Conservation (phyloP, 2,888 invertebrate genomes). For the Cetonia aurata region DNA sequence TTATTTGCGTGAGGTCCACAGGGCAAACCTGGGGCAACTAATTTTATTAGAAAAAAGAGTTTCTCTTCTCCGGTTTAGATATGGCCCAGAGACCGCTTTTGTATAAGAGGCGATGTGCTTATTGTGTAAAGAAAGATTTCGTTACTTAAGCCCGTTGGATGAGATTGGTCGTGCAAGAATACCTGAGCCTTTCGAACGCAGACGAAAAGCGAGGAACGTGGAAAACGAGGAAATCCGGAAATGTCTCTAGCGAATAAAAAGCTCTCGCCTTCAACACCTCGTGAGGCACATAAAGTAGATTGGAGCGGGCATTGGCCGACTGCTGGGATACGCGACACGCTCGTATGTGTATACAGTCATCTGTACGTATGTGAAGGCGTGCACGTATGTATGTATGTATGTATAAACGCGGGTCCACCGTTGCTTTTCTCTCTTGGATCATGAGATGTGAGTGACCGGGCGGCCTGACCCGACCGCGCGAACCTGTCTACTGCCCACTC, state of each 20-base stretch:
- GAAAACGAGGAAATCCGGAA: constrained; percentile 50
- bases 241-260: constrained; percentile 53
- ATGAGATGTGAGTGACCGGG: constrained; percentile 55
- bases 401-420: constrained; percentile 20
- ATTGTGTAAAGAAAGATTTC: constrained; percentile 42
- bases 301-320: constrained; percentile 56
- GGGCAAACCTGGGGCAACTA: constrained; percentile 23
- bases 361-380: constrained; percentile 10
- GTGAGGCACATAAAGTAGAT: constrained; percentile 54
- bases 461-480: constrained; percentile 54
- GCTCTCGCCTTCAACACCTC: constrained; percentile 52
- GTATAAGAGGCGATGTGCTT: constrained; percentile 28
- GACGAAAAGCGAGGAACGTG: constrained; percentile 46
- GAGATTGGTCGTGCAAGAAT: constrained; percentile 43
- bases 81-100: constrained; percentile 38
- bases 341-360: constrained; percentile 45
- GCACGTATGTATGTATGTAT: constrained; percentile 26
- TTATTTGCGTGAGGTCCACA: constrained; percentile 25
- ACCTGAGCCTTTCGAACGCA: constrained; percentile 43
- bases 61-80: constrained; percentile 26
- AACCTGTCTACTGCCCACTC: constrained; percentile 55
- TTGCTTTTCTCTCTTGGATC: constrained; percentile 38
- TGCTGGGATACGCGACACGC: constrained; percentile 54
- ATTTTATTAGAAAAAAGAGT: constrained; percentile 33
- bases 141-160: constrained; percentile 38